Conservation (phyloP, 2,888 invertebrate species). For the Hermodice carunculata region DNA sequence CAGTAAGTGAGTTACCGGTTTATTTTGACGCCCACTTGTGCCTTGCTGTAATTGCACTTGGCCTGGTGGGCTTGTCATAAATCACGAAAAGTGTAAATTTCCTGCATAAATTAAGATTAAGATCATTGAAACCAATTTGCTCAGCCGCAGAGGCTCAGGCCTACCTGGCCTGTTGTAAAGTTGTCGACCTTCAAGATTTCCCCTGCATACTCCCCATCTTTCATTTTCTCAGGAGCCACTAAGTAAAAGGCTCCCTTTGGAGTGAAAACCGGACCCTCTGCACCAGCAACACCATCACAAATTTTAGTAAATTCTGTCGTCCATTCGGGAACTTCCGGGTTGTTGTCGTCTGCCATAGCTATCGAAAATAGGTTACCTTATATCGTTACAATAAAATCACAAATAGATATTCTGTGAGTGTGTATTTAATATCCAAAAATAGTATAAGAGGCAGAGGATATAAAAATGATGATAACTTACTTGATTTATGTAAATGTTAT, state of each 20-base stretch:
- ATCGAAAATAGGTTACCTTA: background rate
- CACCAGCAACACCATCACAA: slow-evolving; percentile 46
- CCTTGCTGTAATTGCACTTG: no score
- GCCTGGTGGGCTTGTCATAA: no score
- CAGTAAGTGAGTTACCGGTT: no score
- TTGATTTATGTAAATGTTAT: no score
- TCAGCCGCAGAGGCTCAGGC: no score
- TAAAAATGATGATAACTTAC: background rate
- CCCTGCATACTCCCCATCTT: slow-evolving; percentile 49
- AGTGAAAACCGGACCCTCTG: slow-evolving; percentile 64
- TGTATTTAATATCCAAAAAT: background rate
- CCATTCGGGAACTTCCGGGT: background rate
- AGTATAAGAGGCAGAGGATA: background rate
- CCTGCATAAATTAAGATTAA: no score
- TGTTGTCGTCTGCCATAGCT: background rate
- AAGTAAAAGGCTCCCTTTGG: slow-evolving; percentile 53
- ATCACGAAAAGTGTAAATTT: no score
- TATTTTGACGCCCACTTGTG: no score
- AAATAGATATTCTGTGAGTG: background rate
- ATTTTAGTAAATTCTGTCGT: slow-evolving; percentile 51
- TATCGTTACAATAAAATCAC: background rate
- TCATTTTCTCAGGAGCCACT: slow-evolving; percentile 57
- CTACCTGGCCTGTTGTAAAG: no score
- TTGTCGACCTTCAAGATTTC: slow-evolving; percentile 51
- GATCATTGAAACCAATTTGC: no score